Conservation (phyloP, 2,113 vertebrate genomes). For the Danionella cerebrum region DNA sequence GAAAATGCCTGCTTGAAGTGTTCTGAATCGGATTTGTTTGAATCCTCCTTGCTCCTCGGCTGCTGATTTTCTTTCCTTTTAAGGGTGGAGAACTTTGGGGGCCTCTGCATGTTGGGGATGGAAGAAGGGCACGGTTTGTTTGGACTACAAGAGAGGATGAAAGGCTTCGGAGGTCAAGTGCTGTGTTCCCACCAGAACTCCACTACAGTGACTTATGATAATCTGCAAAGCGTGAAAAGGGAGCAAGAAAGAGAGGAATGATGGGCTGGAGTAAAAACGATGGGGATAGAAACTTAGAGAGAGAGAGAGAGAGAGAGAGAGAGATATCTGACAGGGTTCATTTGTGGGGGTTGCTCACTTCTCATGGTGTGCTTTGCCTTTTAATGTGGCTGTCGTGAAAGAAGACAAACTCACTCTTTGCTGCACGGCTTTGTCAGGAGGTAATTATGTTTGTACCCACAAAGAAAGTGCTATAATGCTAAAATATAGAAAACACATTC, state of each 20-base stretch:
- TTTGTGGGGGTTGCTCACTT: conserved; percentile 23
- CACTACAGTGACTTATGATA: conserved; percentile 32
- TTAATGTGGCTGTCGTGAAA: conserved; percentile 35
- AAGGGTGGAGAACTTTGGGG: conserved; percentile 1
- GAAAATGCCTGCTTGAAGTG: neutral
- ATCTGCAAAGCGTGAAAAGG: conserved; percentile 34
- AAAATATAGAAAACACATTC: conserved; percentile 8
- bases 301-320: neutral
- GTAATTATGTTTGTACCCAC: conserved; percentile 31
- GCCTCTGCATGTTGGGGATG: conserved; percentile 10
- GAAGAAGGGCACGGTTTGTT: conserved; percentile 24
- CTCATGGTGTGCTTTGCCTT: conserved; percentile 13
- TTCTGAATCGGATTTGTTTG: conserved; percentile 31
- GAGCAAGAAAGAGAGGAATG: conserved; percentile 5
- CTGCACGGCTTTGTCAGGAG: conserved; percentile 4
- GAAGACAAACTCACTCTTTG: conserved; percentile 21
- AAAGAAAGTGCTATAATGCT: conserved; percentile 1
- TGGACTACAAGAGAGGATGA: conserved; percentile 26
- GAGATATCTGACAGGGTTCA: conserved; percentile 14
- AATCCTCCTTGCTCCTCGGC: conserved; percentile 12
- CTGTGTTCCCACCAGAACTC: conserved; percentile 25
- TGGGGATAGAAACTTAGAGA: neutral
- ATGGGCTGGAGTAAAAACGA: neutral
- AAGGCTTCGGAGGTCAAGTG: conserved; percentile 32
- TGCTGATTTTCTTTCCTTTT: conserved; percentile 21